phyloP scores from a whole-genome alignment of 1,140 invertebrate species.

The Schlechtendalia chinensis region DNA sequence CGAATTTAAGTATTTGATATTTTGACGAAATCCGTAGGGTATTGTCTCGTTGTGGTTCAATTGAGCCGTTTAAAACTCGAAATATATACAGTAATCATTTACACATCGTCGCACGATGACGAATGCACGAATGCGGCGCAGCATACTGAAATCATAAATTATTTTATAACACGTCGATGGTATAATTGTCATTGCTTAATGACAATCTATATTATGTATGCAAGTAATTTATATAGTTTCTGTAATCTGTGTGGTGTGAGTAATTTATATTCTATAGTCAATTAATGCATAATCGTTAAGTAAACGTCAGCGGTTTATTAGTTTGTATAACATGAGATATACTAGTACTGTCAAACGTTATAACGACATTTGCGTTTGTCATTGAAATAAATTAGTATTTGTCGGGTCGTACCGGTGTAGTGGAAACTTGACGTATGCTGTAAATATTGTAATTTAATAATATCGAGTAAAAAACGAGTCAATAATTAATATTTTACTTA shows the following conservation, averaged over 20 bases:
- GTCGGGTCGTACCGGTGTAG: not conserved
- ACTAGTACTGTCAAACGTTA: not conserved
- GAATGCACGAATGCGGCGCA: not conserved
- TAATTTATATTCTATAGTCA: not conserved
- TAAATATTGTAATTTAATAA: not conserved
- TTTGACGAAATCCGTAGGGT: not conserved
- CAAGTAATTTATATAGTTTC: too few relatives aligned
- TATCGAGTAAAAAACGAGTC: not conserved
- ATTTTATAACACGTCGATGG: not conserved
- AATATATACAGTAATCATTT: not conserved
- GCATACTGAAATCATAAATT: not conserved
- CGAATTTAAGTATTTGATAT: not conserved
- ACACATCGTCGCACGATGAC: not conserved
- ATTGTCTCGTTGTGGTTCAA: constrained; percentile 8
- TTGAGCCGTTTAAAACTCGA: constrained; percentile 19
- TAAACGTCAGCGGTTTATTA: not conserved
- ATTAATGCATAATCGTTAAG: not conserved
- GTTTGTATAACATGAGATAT: too few relatives aligned
- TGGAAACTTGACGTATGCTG: not conserved
- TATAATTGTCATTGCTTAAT: too few relatives aligned
- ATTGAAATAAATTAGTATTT: not conserved
- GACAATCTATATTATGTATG: too few relatives aligned
- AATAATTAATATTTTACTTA: too few relatives aligned
- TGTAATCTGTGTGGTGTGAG: too few relatives aligned
- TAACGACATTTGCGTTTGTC: not conserved